Evolutionary conservation across 2,888 invertebrate species (phyloP), one percentile per base, ranked within the genome.

Genomic region (Matsumyia berberina): DNA sequence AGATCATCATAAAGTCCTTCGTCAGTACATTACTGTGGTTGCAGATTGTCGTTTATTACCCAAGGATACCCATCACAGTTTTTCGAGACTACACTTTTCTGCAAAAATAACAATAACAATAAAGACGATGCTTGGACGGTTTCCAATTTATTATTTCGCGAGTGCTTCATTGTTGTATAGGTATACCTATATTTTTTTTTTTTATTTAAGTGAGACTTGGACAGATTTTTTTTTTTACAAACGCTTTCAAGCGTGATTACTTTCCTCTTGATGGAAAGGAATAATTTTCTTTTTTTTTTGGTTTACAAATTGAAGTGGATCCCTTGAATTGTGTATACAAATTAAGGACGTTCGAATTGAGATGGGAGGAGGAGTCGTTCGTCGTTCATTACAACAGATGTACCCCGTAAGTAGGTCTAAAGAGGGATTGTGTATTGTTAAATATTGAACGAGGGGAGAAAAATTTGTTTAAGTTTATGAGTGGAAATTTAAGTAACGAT

Each of bases 101-200:
- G n/a, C n/a, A 2, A n/a, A 6, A 29, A 9, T 11, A 29, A 53
- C 29, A 53, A 53, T 24, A 42, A 46, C 12, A 51, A 51, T 35
- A 49, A 53, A 53, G n/a, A 19, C 17, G 35, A 66, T 53, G 51
- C 39, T 66, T 66, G 66, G 66, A 51, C 51, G 51, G 66, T 53
- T 66, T 66, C 66, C 66, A 66, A 66, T 66, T 66, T 66, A 53
- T 66, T 51, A 66, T 66, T 51, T 66, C 51, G 66, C 66, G 51
- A 53, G 51, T 12, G 35, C n/a, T 58, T 8, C 35, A 57, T 37
- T 57, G n/a, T 57, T 19, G 39, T 7, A n/a, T 57, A 12, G 11
- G 39, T 7, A n/a, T 57, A 12, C 6, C 6, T 19, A 11, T 46
- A 3, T 29, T 17, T 12, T 24, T 7, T 24, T 51, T 51, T 29